Evolutionary conservation across 1,140 invertebrate species (phyloP).

Genomic region (Lordiphosa stackelbergi): DNA sequence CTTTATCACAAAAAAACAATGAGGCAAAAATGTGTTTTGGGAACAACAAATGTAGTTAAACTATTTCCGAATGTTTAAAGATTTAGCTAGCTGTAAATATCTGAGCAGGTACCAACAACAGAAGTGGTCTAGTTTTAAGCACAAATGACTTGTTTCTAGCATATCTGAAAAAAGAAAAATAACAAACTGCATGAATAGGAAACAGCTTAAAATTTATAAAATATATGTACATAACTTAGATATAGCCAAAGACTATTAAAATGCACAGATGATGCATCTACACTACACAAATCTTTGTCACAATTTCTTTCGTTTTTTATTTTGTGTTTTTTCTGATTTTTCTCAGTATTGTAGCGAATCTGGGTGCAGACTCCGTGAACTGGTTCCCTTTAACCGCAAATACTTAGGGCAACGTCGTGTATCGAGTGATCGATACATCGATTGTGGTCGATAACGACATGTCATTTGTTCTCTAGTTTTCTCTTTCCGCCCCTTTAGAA

Average conservation of each 20-base stretch:
- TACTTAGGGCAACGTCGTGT: no score
- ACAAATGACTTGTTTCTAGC: conserved; percentile 30
- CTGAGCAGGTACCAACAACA: conserved; percentile 3
- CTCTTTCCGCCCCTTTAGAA: no score
- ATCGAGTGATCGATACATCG: no score
- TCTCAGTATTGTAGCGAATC: no score
- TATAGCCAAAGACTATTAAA: conserved; percentile 11
- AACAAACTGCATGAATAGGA: conserved; percentile 35
- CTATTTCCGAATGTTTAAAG: conserved; percentile 57
- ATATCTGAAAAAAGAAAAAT: conserved; percentile 39
- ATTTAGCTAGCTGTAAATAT: conserved; percentile 61
- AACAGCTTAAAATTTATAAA: conserved; percentile 11
- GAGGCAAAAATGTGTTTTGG: conserved; percentile 70
- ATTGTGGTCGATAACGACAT: no score
- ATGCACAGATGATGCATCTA: no score
- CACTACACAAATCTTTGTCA: no score
- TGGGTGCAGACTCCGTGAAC: no score
- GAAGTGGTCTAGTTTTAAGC: conserved; percentile 25
- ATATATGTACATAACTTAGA: conserved; percentile 31
- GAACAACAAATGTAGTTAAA: conserved; percentile 76
- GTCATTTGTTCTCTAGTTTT: no score
- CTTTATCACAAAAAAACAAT: conserved; percentile 34
- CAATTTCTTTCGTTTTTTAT: no score
- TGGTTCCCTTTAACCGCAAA: no score
- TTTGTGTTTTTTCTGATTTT: no score